Evolutionary conservation across 2,888 invertebrate species (phyloP), one percentile per base, ranked within the genome.

Genomic region (Hoplodrina ambigua): DNA sequence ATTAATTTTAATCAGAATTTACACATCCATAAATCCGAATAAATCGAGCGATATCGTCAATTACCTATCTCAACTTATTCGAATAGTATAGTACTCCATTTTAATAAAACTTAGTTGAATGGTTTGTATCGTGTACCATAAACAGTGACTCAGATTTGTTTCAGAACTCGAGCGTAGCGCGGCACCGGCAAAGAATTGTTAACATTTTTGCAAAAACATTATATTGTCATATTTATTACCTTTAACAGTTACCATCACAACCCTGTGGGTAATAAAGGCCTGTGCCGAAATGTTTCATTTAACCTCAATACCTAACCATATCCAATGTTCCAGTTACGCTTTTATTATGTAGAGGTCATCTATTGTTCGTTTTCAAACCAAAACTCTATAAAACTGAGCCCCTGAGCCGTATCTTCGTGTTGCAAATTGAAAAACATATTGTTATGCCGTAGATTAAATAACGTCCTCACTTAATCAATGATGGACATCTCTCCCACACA

Each of bases 321-420:
- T 64, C 73, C 71, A 80, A 83, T 83, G 81, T 80, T 82, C 78
- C 75, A 83, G 72, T 83, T 84, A 82, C 75, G 70, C 65, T 78
- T 84, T 84, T 80, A 86, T 87, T 85, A 85, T 82, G 57, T 80
- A 53, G 72, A 78, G 81, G 81, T 86, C 82, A 77, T 78, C 82
- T 78, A 69, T 88, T 88, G 86, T 88, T 86, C 86, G 75, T 81
- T 79, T 85, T 84, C 83, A 85, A 86, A 87, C 86, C 86, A 85
- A 85, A 86, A 82, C 84, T 81, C 81, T 81, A 79, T 83, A 78
- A 82, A 79, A 83, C 81, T 73, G 78, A 79, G 80, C 80, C 69
- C 75, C 73, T 53, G 53, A 82, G 74, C 73, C 78, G 55, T 81
- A 83, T 81, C 83, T 86, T 85, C 86, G 82, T 86, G 62, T 75